Conservation (phyloP, 2,113 vertebrate genomes). For the Plecotus auritus region DNA sequence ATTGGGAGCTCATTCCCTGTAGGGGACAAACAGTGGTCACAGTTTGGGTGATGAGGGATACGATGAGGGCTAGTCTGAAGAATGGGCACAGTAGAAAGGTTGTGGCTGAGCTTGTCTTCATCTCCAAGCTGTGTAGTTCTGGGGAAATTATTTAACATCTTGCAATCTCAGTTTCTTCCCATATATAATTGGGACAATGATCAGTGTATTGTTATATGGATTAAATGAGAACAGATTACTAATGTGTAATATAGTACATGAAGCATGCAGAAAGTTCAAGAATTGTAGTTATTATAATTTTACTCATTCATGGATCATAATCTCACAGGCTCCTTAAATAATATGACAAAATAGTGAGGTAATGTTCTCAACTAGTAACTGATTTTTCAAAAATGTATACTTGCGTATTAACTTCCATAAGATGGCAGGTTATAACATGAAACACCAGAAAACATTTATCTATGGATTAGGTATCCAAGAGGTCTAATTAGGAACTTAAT, state of each 20-base stretch:
- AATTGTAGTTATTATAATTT: neutral
- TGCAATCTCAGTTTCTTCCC: neutral
- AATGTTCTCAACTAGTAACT: neutral
- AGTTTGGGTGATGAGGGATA: neutral
- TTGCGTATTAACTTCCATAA: neutral
- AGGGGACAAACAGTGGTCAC: neutral
- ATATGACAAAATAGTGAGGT: neutral
- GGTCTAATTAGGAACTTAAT: constrained; percentile 31
- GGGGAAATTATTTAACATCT: neutral
- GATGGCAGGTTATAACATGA: constrained; percentile 13
- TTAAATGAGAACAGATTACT: neutral
- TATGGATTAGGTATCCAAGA: neutral
- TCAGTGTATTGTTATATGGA: neutral
- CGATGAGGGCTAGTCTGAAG: neutral
- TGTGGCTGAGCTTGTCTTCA: neutral
- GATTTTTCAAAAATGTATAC: neutral
- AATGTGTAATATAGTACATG: neutral
- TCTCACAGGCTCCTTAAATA: neutral
- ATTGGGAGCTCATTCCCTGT: neutral
- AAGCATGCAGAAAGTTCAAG: neutral
- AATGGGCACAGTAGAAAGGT: neutral
- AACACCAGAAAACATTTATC: constrained; percentile 3
- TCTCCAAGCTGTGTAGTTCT: neutral
- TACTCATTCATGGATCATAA: neutral
- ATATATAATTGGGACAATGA: neutral